Evolutionary conservation across 2,888 invertebrate species (phyloP), one percentile per base, ranked within the genome.

Genomic region (Parascotia fuliginaria): DNA sequence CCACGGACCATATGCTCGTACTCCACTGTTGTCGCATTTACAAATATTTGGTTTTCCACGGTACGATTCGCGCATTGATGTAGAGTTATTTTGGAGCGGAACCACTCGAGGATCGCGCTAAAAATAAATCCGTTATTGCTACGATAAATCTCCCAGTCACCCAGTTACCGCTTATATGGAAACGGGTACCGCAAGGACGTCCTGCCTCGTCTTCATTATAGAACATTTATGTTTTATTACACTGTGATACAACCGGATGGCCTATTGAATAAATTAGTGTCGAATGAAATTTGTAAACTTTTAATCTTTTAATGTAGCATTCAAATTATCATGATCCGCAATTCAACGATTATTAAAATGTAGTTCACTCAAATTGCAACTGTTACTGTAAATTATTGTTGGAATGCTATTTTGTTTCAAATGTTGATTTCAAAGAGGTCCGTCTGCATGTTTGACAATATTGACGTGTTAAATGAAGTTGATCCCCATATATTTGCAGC

Each of bases 141-240:
- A 51, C 73, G 62, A 78, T 81, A 81, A 81, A 81, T 84, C 79
- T 75, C 77, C 73, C 81, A 77, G 81, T 84, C 81, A 81, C 83
- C 78, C 79, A 80, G 78, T 82, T 84, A 80, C 78, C 76, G 69
- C 77, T 77, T 80, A 79, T 81, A 81, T 74, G 79, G 79, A 73
- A 77, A 71, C 76, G 57, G 70, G 71, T 59, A 65, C 71, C 67
- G 74, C 77, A 79, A 81, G 80, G 83, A 75, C 78, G 74, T 57
- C 55, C 64, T 52, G 38, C 48, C 41, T 49, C 50, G 42, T 48
- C 50, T 24, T 31, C 38, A 40, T 29, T 49, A 3, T 52, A 55
- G 50, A 65, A 54, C 47, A 48, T 62, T 48, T 43, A 47, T 44
- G 41, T 48, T 46, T 65, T 46, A 57, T 58, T 53, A 41, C 29